A percentile compares a stretch with the other conserved stretches of the same genome.
Evolutionary conservation across 2,113 vertebrate genomes (phyloP).

Genomic region (Hippocampus zosterae): DNA sequence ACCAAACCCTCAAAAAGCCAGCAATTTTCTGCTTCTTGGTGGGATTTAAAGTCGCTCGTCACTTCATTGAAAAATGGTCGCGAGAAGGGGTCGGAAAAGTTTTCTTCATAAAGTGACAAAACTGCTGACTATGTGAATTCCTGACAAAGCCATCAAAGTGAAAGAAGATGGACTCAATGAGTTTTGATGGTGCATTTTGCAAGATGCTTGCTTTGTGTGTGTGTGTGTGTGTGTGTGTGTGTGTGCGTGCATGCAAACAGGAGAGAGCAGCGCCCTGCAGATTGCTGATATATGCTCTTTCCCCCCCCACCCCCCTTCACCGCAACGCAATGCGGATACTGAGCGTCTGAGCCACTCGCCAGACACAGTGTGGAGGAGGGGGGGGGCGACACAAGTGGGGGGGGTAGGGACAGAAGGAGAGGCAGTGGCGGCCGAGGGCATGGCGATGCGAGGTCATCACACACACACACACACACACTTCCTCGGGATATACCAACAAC

Average conservation of each 20-base stretch:
- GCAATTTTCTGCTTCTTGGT: no score
- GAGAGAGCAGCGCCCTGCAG: slow-evolving; percentile 66
- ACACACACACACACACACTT: slow-evolving; percentile 17
- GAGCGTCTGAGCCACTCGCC: slow-evolving; percentile 72
- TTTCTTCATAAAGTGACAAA: no score
- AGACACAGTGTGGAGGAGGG: slow-evolving; percentile 66
- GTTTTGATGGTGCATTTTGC: slow-evolving; percentile 6
- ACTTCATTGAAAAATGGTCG: no score
- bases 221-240: neutral
- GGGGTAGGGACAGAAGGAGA: neutral
- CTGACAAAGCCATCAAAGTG: neutral
- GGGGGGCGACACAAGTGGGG: slow-evolving; percentile 50
- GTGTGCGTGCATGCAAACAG: slow-evolving; percentile 55
- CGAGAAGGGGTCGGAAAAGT: no score
- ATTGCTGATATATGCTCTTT: slow-evolving; percentile 74
- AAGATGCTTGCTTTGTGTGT: neutral
- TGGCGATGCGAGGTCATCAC: slow-evolving; percentile 42
- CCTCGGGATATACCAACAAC: slow-evolving; percentile 43
- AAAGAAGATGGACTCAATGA: neutral
- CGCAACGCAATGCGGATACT: slow-evolving; percentile 78
- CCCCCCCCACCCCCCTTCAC: slow-evolving; percentile 38
- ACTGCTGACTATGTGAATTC: neutral
- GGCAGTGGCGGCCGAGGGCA: slow-evolving; percentile 6
- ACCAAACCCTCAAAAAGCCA: no score
- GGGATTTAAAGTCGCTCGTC: no score